Conservation (phyloP, 2,797 vertebrate species). For the Gymnothorax javanicus region DNA sequence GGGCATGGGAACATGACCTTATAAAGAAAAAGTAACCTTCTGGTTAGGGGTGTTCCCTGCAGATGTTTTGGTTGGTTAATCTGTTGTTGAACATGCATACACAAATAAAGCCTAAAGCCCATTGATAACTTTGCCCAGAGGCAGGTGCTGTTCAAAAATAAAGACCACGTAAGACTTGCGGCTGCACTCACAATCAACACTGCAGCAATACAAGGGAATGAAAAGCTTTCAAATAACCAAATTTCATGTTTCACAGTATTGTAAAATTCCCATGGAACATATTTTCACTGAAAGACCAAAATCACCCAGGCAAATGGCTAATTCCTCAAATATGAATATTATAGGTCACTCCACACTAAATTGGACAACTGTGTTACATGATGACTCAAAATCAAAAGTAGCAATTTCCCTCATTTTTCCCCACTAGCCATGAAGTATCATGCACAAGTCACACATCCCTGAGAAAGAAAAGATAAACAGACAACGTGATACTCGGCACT, state of each 20-base stretch:
- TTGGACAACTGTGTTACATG: too few species aligned
- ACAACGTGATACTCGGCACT: too few species aligned
- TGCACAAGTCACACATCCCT: too few species aligned
- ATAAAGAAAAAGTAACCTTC: background rate
- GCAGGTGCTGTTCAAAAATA: background rate
- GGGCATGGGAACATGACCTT: slow-evolving; percentile 19
- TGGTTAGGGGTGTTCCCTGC: background rate
- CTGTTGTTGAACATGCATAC: background rate
- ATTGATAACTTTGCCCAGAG: background rate
- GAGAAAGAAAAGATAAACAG: too few species aligned
- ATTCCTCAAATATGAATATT: background rate
- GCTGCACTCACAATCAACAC: background rate
- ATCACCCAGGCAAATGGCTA: background rate
- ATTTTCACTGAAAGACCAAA: background rate
- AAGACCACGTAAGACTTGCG: background rate
- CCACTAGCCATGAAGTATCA: too few species aligned
- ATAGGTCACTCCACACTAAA: too few species aligned
- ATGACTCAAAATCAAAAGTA: too few species aligned
- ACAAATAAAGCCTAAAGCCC: background rate
- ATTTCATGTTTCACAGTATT: background rate
- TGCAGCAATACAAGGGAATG: background rate
- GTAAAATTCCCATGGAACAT: background rate
- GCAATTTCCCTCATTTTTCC: too few species aligned
- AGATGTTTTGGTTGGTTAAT: background rate
- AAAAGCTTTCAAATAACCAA: background rate